A percentile compares a stretch with the other conserved stretches of the same genome.
These are phyloP conservation scores for Ptyas mucosa DNA, from an alignment of 2,113 vertebrate species.

Conservation along the genomic window DNA sequence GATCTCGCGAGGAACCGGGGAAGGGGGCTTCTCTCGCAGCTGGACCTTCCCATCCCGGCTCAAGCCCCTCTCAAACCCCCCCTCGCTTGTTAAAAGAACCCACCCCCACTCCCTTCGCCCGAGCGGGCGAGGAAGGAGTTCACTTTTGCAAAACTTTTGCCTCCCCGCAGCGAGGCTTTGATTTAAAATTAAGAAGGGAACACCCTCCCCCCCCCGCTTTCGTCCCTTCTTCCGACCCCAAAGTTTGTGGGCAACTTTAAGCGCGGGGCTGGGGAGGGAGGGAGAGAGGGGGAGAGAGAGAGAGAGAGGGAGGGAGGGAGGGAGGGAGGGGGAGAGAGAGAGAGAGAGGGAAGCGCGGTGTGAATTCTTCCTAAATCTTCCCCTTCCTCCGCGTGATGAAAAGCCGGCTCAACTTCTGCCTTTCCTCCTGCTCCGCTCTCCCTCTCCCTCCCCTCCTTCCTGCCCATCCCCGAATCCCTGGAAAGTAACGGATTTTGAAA, in stretches of 20 bases:
- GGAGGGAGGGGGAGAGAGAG: no score
- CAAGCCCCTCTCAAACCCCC: not conserved
- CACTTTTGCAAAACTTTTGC: conserved; percentile 61
- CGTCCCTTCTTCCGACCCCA: conserved; percentile 3
- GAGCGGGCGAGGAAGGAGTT: conserved; percentile 14
- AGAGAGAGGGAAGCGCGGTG: not conserved
- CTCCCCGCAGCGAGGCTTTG: conserved; percentile 42
- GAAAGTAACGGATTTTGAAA: conserved; percentile 72
- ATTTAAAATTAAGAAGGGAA: not conserved
- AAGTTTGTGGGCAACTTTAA: conserved; percentile 60
- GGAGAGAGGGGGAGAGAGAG: no score
- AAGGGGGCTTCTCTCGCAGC: not conserved
- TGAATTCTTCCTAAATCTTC: not conserved
- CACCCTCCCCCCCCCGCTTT: no score
- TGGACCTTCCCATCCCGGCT: not conserved
- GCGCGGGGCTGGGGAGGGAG: not conserved
- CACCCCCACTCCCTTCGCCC: rapidly evolving
- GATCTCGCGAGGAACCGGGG: not conserved
- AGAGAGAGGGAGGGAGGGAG: no score
- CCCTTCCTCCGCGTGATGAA: not conserved
- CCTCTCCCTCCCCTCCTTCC: conserved; percentile 24
- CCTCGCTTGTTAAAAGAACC: not conserved
- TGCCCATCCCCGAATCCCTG: conserved; percentile 45
- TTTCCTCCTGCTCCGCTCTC: not conserved
- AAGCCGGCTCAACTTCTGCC: conserved; percentile 6